Percentiles rank a stretch among this genome's conserved stretches.
phyloP scores from a whole-genome alignment of 2,113 vertebrate species.

The Monarcha castaneiventris region DNA sequence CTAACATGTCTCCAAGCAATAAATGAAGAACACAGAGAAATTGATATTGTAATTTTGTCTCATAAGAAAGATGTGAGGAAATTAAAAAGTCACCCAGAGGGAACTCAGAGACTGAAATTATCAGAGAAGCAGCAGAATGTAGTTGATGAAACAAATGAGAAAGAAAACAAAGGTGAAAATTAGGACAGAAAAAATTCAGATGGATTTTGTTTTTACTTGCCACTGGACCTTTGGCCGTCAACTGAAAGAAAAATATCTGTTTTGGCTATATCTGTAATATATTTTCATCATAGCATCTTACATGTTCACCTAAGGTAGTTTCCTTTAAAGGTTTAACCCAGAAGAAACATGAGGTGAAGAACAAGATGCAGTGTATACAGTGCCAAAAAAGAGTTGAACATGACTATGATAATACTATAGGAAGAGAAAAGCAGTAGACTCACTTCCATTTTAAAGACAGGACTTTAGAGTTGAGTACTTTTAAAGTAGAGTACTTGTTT shows the following conservation, averaged over 20 bases:
- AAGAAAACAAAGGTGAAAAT: neutral
- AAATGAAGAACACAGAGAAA: neutral
- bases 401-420: neutral
- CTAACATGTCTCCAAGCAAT: conserved; percentile 8
- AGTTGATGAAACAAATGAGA: neutral
- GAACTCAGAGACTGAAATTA: neutral
- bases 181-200: neutral
- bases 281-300: neutral
- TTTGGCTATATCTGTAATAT: neutral
- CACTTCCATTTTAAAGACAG: neutral
- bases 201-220: neutral
- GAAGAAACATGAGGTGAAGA: neutral
- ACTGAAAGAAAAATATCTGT: neutral
- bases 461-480: too few relatives aligned
- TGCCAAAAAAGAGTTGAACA: neutral
- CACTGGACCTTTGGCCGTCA: neutral
- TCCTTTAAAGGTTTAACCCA: neutral
- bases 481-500: neutral
- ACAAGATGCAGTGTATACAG: neutral
- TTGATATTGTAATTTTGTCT: conserved; percentile 4
- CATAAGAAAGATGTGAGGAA: neutral
- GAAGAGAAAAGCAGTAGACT: neutral
- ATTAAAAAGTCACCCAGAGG: neutral
- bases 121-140: neutral
- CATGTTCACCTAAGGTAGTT: neutral